Evolutionary conservation across 2,797 vertebrate species (phyloP).

Genomic region (Silurus lanzhouensis): DNA sequence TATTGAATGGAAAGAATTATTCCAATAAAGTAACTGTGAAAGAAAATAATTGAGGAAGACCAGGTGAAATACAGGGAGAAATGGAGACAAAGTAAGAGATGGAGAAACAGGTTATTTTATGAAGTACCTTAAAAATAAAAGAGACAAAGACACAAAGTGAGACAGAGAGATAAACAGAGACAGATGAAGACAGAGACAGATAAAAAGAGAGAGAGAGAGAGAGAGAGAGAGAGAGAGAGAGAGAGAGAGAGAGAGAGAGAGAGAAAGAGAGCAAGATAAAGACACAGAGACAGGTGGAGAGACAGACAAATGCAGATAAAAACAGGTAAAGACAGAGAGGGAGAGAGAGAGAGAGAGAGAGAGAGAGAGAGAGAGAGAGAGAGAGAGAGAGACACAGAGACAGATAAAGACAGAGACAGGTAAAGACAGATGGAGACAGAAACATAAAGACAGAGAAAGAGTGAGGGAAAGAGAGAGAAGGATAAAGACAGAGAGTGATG

Average conservation of each 20-base stretch:
- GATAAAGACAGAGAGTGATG: slow-evolving; percentile 11
- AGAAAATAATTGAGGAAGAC: too few species aligned
- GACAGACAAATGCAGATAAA: neutral
- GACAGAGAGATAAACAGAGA: neutral
- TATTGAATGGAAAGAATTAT: too few species aligned
- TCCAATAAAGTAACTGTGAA: too few species aligned
- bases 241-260: neutral
- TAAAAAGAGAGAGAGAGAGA: neutral
- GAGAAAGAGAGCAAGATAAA: neutral
- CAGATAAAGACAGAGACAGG: neutral
- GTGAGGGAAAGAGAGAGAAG: too few species aligned
- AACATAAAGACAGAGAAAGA: neutral
- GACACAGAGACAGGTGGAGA: neutral
- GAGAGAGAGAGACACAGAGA: neutral
- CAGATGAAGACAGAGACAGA: slow-evolving; percentile 4
- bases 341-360: neutral
- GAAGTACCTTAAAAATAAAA: neutral
- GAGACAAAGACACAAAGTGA: slow-evolving; percentile 9
- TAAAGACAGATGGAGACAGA: neutral
- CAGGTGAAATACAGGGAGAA: neutral
- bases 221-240: neutral
- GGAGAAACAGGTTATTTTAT: neutral
- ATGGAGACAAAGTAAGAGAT: neutral
- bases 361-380: neutral
- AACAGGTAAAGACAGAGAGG: neutral